Base-by-base conservation (phyloP, 2,113 vertebrate species). In the Oncorhynchus clarkii region DNA sequence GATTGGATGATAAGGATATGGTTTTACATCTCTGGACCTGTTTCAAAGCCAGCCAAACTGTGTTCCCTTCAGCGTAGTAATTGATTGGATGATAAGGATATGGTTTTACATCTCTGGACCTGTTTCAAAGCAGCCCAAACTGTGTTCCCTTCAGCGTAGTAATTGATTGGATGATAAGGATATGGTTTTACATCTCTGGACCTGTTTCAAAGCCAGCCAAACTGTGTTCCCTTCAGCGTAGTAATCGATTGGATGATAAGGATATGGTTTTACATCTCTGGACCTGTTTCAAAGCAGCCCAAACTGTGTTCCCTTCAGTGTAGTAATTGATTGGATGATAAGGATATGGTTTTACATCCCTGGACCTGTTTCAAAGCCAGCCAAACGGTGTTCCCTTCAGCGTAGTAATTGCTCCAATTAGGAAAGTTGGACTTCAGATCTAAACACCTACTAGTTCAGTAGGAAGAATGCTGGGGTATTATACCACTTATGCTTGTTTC, bases 101-200 rank as follows among this genome's bases (percentile, higher is more conserved):
- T 22, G 14, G 67, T 69, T 74, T 85, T 72, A 18, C 12, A 11
- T 45, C 39, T 45, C 9, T 45, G 39, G 39, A 45, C 39, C 39
- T 65, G 68, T 74, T 87, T 78, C 64, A 75, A 45, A 77, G 73
- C 71, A 85, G 85, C 85, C 79, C 85, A 84, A 86, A 78, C 71
- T 29, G 2, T 29, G 2, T 73, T 85, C 72, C 65, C 16, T 20
- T 65, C 13, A 51, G 74, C 75, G 81, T 54, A 34, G 20, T 76
- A 79, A 83, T 84, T 79, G 80, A 27, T 27, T 27, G 27, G 27
- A 27, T 27, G 27, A 70, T 14, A 22, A 69, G 16, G n/a, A 9
- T 13, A n/a, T 22, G 14, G 67, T 69, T 74, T 84, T 72, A 18
- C 12, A 11, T 45, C 39, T 45, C 9, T 45, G 39, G 39, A 45